Evolutionary conservation across 2,888 invertebrate species (phyloP).

Genomic region (Caradrina clavipalpis): DNA sequence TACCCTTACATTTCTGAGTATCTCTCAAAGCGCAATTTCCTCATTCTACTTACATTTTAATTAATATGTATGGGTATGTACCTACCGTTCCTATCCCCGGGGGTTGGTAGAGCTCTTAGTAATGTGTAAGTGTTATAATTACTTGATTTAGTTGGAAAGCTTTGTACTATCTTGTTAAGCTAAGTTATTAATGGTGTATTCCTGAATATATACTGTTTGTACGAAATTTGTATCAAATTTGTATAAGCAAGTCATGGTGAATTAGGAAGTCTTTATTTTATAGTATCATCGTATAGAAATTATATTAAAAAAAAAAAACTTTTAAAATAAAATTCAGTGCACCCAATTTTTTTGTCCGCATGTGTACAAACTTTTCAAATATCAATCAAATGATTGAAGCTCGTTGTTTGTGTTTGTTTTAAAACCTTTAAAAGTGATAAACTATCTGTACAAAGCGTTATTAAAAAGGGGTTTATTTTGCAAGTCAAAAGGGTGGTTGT

Average conservation of each 20-base stretch:
- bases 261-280: neutral
- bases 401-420: constrained; percentile 45
- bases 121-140: constrained; percentile 39
- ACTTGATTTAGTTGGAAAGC: constrained; percentile 26
- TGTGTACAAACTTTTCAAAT: constrained; percentile 38
- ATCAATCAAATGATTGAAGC: constrained; percentile 35
- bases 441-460: constrained; percentile 9
- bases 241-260: neutral
- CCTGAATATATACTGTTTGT: neutral
- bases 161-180: constrained; percentile 6
- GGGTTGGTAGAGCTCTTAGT: constrained; percentile 42
- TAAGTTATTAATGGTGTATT: constrained; percentile 5
- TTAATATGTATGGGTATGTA: constrained; percentile 43
- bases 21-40: constrained; percentile 32
- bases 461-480: constrained; percentile 13
- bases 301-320: neutral
- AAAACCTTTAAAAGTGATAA: constrained; percentile 21
- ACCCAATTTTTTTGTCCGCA: constrained; percentile 11
- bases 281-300: too few species aligned
- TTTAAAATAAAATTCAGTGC: neutral
- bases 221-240: neutral
- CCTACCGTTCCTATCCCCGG: constrained; percentile 23
- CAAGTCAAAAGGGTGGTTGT: neutral
- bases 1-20: constrained; percentile 23
- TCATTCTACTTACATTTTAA: constrained; percentile 33